A percentile compares a stretch with the other conserved stretches of the same genome.
Evolutionary conservation across 2,797 vertebrate species (phyloP).

Genomic region (Ctenopoma kingsleyae): DNA sequence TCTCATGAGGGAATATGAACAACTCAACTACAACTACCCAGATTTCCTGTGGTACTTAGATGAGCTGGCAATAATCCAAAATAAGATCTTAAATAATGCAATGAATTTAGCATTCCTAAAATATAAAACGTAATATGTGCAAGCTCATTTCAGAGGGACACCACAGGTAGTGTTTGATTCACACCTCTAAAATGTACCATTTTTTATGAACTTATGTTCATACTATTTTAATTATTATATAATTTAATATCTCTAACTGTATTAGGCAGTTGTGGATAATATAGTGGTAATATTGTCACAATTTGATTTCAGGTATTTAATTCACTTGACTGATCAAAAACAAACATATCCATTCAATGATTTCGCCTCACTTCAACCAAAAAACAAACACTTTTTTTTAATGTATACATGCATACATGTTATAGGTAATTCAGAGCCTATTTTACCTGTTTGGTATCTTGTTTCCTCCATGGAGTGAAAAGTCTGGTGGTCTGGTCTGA

Average conservation of each 20-base stretch:
- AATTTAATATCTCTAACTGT: not conserved
- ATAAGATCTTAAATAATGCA: constrained; percentile 23
- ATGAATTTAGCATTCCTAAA: constrained; percentile 5
- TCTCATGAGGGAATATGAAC: constrained; percentile 13
- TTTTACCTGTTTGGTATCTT: constrained; percentile 79
- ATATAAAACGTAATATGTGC: not conserved
- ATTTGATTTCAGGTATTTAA: not conserved
- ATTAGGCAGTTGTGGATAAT: constrained; percentile 1
- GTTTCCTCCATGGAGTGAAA: constrained; percentile 92
- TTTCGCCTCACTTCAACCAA: not conserved
- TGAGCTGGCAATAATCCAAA: constrained; percentile 29
- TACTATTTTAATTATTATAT: too few species aligned
- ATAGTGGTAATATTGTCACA: not conserved
- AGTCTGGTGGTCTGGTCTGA: constrained; percentile 96
- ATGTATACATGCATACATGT: too few species aligned
- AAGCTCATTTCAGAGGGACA: not conserved
- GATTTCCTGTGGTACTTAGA: constrained; percentile 29
- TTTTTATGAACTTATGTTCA: not conserved
- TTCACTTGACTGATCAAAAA: not conserved
- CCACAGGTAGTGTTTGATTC: not conserved
- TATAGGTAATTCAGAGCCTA: not conserved
- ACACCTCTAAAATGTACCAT: not conserved
- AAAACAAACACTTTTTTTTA: too few species aligned
- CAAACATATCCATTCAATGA: not conserved
- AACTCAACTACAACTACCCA: not conserved